phyloP scores from a whole-genome alignment of 1,140 invertebrate genomes.

The Colletes latitarsis region DNA sequence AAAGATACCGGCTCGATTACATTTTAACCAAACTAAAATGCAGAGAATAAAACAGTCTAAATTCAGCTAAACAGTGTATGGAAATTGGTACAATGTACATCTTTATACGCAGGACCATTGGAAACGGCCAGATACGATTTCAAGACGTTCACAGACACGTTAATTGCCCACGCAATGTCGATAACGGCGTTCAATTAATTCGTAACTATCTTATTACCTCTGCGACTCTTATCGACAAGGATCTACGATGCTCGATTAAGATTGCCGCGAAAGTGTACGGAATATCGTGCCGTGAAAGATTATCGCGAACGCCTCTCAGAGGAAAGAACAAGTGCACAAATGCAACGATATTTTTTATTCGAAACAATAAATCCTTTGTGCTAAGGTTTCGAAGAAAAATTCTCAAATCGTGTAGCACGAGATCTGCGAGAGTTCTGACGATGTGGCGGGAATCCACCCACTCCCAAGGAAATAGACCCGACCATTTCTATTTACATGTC shows the following conservation, averaged over 20 bases:
- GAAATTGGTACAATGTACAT: no score
- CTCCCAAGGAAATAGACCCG: background rate
- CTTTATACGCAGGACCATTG: no score
- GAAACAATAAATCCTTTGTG: no score
- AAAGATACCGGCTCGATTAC: no score
- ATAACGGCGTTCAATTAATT: slow-evolving; percentile 25
- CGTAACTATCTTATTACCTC: slow-evolving; percentile 1
- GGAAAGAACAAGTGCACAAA: background rate
- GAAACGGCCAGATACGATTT: no score
- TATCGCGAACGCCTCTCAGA: background rate
- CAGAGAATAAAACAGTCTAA: no score
- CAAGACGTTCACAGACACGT: no score
- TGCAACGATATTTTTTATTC: background rate
- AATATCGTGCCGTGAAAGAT: background rate
- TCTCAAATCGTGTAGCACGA: no score
- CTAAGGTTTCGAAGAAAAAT: no score
- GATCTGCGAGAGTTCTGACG: background rate
- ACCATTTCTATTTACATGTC: background rate
- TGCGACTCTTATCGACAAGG: background rate
- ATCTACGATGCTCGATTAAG: slow-evolving; percentile 11
- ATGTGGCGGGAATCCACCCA: background rate
- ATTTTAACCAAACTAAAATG: no score
- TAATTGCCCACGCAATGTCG: background rate
- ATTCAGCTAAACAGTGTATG: no score
- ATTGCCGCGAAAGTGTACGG: slow-evolving; percentile 18